Evolutionary conservation across 2,797 vertebrate genomes (phyloP).

Genomic region (Bradypodion pumilum): DNA sequence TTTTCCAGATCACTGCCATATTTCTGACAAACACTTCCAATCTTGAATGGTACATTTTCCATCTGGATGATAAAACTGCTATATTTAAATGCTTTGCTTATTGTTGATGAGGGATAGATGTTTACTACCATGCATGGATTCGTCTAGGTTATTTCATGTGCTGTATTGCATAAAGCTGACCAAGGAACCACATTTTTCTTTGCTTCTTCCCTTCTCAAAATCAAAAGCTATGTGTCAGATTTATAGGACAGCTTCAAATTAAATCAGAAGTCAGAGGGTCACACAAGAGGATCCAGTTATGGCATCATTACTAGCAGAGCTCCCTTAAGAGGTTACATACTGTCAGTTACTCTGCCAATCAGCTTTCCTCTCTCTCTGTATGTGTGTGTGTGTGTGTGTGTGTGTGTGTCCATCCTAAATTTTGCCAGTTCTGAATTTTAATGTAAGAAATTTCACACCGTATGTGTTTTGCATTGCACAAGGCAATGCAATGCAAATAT

Average conservation of each 20-base stretch:
- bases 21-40: slow-evolving; percentile 37
- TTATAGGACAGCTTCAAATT: slow-evolving; percentile 48
- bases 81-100: slow-evolving; percentile 66
- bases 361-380: too few relatives aligned
- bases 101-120: slow-evolving; percentile 59
- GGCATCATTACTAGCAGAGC: too few relatives aligned
- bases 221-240: slow-evolving; percentile 46
- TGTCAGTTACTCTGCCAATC: too few relatives aligned
- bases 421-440: too few relatives aligned
- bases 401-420: too few relatives aligned
- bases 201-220: background rate
- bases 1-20: slow-evolving; percentile 30
- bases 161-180: slow-evolving; percentile 62
- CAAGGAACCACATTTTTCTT: slow-evolving; percentile 26
- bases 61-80: slow-evolving; percentile 66
- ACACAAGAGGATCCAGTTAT: too few relatives aligned
- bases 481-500: too few relatives aligned
- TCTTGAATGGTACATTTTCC: slow-evolving; percentile 60
- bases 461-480: too few relatives aligned
- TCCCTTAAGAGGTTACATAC: too few relatives aligned
- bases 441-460: too few relatives aligned
- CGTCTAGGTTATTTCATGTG: slow-evolving; percentile 63
- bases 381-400: too few relatives aligned
- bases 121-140: slow-evolving; percentile 58
- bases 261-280: slow-evolving; percentile 15